Conservation (phyloP, 2,113 vertebrate genomes). For the Odobenus rosmarus region DNA sequence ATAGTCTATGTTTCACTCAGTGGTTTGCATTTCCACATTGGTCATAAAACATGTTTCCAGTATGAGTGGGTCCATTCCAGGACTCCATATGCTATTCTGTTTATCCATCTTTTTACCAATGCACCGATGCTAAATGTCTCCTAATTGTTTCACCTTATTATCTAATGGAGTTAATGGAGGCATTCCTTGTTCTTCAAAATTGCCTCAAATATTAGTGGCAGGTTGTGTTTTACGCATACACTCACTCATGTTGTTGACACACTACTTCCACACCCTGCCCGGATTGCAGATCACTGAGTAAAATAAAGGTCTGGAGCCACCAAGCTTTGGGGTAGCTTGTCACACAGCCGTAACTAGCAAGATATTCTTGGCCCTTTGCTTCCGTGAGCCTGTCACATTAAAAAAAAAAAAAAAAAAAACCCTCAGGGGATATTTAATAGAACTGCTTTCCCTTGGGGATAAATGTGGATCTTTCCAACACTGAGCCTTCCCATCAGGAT, state of each 20-base stretch:
- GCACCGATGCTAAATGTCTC: background rate
- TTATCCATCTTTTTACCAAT: rapidly evolving
- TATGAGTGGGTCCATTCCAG: rapidly evolving
- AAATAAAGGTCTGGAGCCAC: no score
- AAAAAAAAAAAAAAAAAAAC: background rate
- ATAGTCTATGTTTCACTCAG: no score
- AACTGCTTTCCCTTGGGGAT: background rate
- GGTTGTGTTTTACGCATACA: background rate
- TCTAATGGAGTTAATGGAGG: background rate
- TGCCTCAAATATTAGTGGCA: background rate
- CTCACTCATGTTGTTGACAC: no score
- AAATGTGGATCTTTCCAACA: background rate
- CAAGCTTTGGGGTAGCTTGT: background rate
- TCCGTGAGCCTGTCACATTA: background rate
- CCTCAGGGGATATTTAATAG: background rate
- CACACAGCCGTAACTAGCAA: no score
- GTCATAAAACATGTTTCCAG: background rate
- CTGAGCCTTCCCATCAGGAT: background rate
- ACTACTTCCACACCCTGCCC: background rate
- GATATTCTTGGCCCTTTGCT: background rate
- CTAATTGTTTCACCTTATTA: background rate
- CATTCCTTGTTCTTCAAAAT: background rate
- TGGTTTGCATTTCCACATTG: background rate
- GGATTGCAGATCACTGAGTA: rapidly evolving
- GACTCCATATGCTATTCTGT: background rate